Base-by-base conservation (phyloP, 1,140 invertebrate genomes). In the Adoxophyes honmai region DNA sequence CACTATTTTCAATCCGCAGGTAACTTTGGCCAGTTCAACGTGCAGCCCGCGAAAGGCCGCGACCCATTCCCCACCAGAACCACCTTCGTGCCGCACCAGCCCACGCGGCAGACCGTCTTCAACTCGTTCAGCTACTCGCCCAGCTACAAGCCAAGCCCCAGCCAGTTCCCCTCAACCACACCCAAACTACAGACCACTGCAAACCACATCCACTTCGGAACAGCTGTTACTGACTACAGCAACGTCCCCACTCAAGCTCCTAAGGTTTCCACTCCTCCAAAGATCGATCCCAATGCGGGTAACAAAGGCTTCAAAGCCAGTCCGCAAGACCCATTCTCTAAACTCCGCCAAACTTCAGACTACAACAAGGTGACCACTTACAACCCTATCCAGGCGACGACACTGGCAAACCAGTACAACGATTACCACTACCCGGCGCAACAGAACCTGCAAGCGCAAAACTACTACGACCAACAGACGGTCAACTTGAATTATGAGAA, bases 11-110 rank as follows among this genome's bases (percentile, higher is more conserved):
- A 11, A 54, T 88, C 86, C 52, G n/a, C 80, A 90, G 89, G 89
- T 66, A 75, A 86, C 39, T 89, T 89, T 68, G 86, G 83, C 74
- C 80, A 83, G 36, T 90, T 88, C 57, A 85, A 84, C 13, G 59
- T 89, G 44, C 86, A 89, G 56, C 78, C 86, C 18, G 73, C 87
- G 1, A 89, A 89, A 78, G 84, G 71, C 53, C 77, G 85, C 63
- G 81, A 88, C 15, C 84, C 84, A 36, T 78, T 75, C 62, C 69
- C 76, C 10, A 66, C 70, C 8, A 89, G 85, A 65, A 79, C 75
- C 8, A 81, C 78, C 8, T 89, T 70, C 42, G 54, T 78, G 36
- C 76, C 81, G 5, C 73, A 77, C 4, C 74, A 81, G 52, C 68
- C 82, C 5, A 79, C 80, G 3, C 88, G 88, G 58, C 75, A 82